Evolutionary conservation across 2,888 invertebrate genomes (phyloP).

Genomic region (Drosophila ochracea): DNA sequence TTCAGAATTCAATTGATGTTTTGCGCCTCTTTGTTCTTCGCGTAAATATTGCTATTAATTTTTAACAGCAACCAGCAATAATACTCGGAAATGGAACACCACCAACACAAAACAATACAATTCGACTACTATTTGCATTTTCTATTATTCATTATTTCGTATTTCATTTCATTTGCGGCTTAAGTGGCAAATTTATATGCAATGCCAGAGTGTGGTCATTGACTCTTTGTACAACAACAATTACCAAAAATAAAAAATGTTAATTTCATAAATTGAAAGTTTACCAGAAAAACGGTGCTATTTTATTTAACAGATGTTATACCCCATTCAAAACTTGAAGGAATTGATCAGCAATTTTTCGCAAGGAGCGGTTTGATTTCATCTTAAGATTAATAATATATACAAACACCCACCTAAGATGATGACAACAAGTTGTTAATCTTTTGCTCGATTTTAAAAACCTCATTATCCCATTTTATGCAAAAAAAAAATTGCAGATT

Average conservation of each 20-base stretch:
- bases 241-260: conserved; percentile 9
- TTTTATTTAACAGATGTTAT: neutral
- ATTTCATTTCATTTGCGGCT: conserved; percentile 57
- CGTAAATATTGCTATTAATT: conserved; percentile 67
- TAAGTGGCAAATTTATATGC: conserved; percentile 62
- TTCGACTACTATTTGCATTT: conserved; percentile 12
- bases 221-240: conserved; percentile 6
- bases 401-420: no score
- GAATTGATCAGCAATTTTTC: neutral
- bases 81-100: conserved; percentile 7
- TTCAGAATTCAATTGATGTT: conserved; percentile 67
- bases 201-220: conserved; percentile 5
- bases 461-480: no score
- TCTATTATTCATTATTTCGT: conserved; percentile 12
- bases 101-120: neutral
- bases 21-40: conserved; percentile 43
- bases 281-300: neutral
- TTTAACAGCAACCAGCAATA: conserved; percentile 46
- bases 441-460: no score
- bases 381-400: no score
- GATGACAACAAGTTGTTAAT: no score
- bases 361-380: neutral
- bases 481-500: no score
- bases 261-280: conserved; percentile 7
- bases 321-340: neutral